A percentile compares a stretch with the other conserved stretches of the same genome.
These are phyloP conservation scores for Calcarius lapponicus DNA, from an alignment of 2,797 vertebrate species.

Conservation along the genomic window DNA sequence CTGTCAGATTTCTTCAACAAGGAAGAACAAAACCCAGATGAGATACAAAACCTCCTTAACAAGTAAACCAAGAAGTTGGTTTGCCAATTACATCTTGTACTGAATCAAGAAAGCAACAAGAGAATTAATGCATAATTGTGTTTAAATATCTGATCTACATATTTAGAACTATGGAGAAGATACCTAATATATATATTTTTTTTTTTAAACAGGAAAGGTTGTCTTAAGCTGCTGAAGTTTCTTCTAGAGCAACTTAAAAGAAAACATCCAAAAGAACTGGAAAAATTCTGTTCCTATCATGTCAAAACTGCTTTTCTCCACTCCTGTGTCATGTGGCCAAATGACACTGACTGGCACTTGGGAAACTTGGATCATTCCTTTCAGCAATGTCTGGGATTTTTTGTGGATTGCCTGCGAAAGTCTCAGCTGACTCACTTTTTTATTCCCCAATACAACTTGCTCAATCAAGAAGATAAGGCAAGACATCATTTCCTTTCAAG, in stretches of 20 bases:
- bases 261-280: conserved; percentile 41
- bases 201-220: conserved; percentile 71
- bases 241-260: conserved; percentile 74
- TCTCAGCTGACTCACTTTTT: conserved; percentile 72
- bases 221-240: conserved; percentile 79
- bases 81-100: background rate
- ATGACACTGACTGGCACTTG: conserved; percentile 60
- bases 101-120: background rate
- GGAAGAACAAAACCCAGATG: background rate
- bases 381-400: conserved; percentile 48
- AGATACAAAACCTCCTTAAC: background rate
- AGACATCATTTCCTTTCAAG: conserved; percentile 60
- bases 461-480: conserved; percentile 46
- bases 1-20: background rate
- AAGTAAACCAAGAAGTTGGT: background rate
- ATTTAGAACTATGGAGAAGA: background rate
- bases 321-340: conserved; percentile 15
- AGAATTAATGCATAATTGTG: background rate
- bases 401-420: conserved; percentile 62
- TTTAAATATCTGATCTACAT: background rate
- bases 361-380: conserved; percentile 63
- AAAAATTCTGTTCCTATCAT: conserved; percentile 74
- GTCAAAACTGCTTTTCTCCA: conserved; percentile 77
- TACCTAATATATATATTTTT: background rate
- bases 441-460: conserved; percentile 73